Conservation (phyloP, 2,888 invertebrate species). For the Prionchulus punctatus region DNA sequence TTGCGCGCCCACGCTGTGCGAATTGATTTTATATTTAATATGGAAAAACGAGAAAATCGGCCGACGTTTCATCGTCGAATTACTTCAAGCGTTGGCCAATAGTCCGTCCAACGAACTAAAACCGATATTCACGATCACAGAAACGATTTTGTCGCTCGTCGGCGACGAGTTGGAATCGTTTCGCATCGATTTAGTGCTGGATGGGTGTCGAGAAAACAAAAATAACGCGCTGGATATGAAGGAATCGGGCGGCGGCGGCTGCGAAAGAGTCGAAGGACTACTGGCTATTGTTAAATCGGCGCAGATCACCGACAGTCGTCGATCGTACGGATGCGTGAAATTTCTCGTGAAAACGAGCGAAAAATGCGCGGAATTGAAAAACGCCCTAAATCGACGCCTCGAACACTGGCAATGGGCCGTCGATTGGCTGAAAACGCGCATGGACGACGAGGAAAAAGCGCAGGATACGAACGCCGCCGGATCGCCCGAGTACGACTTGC, state of each 20-base stretch:
- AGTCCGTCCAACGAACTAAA: constrained; percentile 37
- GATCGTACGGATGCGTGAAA: constrained; percentile 40
- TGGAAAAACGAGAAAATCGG: constrained; percentile 34
- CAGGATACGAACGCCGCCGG: too few species aligned
- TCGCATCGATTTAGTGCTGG: constrained; percentile 34
- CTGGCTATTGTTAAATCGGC: constrained; percentile 29
- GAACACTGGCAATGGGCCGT: constrained; percentile 41
- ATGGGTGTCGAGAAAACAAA: too few species aligned
- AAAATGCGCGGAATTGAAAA: constrained; percentile 12
- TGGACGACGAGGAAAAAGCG: too few species aligned
- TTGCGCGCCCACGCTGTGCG: constrained; percentile 20
- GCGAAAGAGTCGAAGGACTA: constrained; percentile 31
- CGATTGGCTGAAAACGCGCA: constrained; percentile 39
- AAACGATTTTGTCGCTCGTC: constrained; percentile 16
- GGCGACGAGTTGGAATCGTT: constrained; percentile 34
- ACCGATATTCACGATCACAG: neutral
- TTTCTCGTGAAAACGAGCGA: constrained; percentile 35
- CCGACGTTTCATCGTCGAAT: constrained; percentile 29
- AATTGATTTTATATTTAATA: constrained; percentile 34
- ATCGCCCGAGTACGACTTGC: neutral
- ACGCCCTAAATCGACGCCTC: constrained; percentile 34
- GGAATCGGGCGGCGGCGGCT: too few species aligned
- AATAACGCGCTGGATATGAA: too few species aligned
- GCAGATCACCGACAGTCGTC: constrained; percentile 35
- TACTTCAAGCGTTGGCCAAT: neutral